Conservation (phyloP, 2,888 invertebrate genomes). For the Dusona sp. region DNA sequence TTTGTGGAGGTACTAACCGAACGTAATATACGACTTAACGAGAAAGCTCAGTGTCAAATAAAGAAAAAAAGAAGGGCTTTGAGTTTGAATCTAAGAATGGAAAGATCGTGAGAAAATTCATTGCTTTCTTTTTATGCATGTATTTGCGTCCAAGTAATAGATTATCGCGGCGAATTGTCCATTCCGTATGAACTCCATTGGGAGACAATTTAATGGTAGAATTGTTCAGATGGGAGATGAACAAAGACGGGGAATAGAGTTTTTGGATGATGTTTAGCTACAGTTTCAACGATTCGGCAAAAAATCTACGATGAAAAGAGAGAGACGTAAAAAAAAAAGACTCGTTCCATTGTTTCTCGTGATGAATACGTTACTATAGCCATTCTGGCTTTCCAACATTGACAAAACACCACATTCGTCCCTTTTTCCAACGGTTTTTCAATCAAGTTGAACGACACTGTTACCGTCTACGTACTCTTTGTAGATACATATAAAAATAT, state of each 20-base stretch:
- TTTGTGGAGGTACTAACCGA: conserved; percentile 30
- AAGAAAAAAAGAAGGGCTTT: neutral
- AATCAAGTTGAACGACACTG: conserved; percentile 58
- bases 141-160: neutral
- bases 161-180: neutral
- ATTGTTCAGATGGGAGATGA: neutral
- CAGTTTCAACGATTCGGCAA: conserved; percentile 39
- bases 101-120: conserved; percentile 6
- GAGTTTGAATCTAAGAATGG: neutral
- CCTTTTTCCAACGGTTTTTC: conserved; percentile 63
- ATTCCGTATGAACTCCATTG: neutral
- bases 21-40: conserved; percentile 36
- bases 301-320: conserved; percentile 3
- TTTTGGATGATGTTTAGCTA: conserved; percentile 36
- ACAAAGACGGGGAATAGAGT: neutral
- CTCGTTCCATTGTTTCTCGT: conserved; percentile 54
- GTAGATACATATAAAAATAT: neutral
- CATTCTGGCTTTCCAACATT: conserved; percentile 48
- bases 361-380: conserved; percentile 56
- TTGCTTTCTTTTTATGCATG: neutral
- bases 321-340: conserved; percentile 11
- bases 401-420: conserved; percentile 61
- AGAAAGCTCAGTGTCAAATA: conserved; percentile 15
- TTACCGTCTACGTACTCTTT: conserved; percentile 6
- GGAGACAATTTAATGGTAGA: neutral